phyloP scores from a whole-genome alignment of 2,113 vertebrate species.

The Argyrosomus japonicus region DNA sequence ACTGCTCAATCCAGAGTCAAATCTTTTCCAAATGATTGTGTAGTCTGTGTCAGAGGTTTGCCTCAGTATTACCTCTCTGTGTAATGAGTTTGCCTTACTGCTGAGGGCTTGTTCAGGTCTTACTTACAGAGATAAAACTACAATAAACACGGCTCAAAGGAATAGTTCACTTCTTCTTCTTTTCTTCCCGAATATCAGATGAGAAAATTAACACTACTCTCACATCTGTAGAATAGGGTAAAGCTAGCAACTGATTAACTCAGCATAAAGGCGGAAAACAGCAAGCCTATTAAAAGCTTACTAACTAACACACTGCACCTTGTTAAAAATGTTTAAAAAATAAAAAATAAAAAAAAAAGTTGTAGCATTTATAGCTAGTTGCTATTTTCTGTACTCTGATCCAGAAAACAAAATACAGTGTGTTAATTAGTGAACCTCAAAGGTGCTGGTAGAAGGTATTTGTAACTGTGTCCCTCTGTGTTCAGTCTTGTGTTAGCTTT shows the following conservation, averaged over 20 bases:
- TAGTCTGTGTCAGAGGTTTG: constrained; percentile 12
- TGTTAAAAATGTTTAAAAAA: neutral
- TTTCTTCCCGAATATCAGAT: neutral
- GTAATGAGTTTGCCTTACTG: neutral
- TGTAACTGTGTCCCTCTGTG: neutral
- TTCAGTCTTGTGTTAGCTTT: too few relatives aligned
- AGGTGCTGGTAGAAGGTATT: neutral
- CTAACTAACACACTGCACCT: neutral
- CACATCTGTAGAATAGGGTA: neutral
- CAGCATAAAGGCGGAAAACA: neutral
- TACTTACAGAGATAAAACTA: neutral
- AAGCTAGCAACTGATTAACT: neutral
- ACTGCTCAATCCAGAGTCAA: constrained; percentile 8
- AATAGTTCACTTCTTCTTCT: neutral
- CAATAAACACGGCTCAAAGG: neutral
- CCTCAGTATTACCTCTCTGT: neutral
- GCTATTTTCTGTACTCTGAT: neutral
- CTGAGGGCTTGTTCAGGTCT: constrained; percentile 14
- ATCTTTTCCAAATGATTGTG: constrained; percentile 13
- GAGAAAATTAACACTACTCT: neutral
- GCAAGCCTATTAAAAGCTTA: neutral
- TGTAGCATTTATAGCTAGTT: neutral
- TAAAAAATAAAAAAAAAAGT: neutral
- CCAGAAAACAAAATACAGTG: neutral
- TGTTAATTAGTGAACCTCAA: neutral